These are phyloP conservation scores for Umimayanthus chanpuru DNA, from an alignment of 92 coral and sea anemone genomes.

Conservation along the genomic window DNA sequence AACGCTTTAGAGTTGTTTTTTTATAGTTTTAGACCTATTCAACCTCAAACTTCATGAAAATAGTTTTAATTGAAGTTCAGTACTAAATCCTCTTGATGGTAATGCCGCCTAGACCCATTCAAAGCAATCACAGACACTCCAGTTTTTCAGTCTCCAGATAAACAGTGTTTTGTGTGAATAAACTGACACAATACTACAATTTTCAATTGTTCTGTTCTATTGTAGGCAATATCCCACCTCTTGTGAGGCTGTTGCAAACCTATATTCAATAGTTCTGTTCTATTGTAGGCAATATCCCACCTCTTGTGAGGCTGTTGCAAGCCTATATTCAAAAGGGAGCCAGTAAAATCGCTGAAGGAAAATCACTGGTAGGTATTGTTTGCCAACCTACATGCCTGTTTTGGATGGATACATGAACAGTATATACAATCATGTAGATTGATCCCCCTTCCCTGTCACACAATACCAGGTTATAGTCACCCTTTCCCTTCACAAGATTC, in stretches of 20 bases:
- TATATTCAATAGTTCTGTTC: neutral
- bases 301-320: slow-evolving; percentile 89
- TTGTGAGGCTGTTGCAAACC: slow-evolving; percentile 88
- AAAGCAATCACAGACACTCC: neutral
- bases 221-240: slow-evolving; percentile 95
- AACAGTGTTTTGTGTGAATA: neutral
- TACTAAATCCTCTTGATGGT: no score
- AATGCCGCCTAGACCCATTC: neutral
- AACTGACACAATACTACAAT: neutral
- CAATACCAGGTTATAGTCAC: no score
- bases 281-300: slow-evolving; percentile 90
- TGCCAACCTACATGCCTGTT: neutral
- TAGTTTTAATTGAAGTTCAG: no score
- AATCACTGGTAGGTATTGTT: slow-evolving; percentile 69
- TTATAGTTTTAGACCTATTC: no score
- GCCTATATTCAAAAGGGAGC: slow-evolving; percentile 93
- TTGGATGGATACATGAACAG: neutral
- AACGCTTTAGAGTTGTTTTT: no score
- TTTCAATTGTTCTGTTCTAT: neutral
- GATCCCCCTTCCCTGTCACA: no score
- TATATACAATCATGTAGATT: no score
- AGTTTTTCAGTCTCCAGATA: no score
- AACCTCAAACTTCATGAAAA: no score
- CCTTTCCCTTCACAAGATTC: no score
- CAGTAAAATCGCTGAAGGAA: slow-evolving; percentile 70